phyloP scores from a whole-genome alignment of 2,113 vertebrate genomes.

The Dryoscopus gambensis region DNA sequence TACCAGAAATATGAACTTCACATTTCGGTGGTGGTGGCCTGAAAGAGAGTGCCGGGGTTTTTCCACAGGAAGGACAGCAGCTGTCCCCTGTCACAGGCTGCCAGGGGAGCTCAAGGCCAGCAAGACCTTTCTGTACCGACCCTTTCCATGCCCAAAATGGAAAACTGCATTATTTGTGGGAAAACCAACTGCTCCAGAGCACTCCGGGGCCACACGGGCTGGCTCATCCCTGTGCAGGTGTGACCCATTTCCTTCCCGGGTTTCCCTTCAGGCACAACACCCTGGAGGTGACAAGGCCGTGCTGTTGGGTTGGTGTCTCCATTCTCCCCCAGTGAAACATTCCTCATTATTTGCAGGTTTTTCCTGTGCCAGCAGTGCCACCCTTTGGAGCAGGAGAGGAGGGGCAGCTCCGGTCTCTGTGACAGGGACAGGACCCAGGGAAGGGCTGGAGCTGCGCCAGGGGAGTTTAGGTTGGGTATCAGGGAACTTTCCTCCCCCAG shows the following conservation, averaged over 20 bases:
- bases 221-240: neutral
- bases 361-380: neutral
- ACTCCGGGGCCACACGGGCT: neutral
- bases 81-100: neutral
- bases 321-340: fast-evolving
- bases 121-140: neutral
- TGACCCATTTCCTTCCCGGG: neutral
- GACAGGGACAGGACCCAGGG: neutral
- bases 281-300: neutral
- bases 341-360: fast-evolving
- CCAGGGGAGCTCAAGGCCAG: neutral
- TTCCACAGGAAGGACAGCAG: neutral
- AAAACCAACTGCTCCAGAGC: neutral
- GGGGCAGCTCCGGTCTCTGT: neutral
- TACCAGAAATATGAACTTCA: neutral
- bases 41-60: neutral
- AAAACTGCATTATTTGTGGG: neutral
- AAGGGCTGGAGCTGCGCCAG: neutral
- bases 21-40: neutral
- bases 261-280: neutral
- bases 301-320: neutral
- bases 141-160: neutral
- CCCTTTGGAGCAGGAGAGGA: neutral
- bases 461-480: neutral
- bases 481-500: neutral